Conservation (phyloP, 2,797 vertebrate species). For the Enteromius viviparus region DNA sequence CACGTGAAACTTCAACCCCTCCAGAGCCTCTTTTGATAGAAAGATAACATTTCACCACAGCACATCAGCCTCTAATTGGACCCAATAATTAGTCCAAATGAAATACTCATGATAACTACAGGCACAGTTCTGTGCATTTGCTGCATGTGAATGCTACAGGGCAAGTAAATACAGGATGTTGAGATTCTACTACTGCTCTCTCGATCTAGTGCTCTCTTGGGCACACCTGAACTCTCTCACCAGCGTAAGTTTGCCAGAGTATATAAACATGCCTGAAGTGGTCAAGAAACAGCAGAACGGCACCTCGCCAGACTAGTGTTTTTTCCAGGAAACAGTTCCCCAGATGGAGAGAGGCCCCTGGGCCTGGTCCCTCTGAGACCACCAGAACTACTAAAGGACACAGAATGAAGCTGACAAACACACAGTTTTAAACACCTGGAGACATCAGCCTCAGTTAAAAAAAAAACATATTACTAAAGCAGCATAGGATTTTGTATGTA, state of each 20-base stretch:
- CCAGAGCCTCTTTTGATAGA: conserved; percentile 22
- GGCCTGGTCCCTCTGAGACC: conserved; percentile 68
- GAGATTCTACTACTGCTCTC: background rate
- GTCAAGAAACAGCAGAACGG: conserved; percentile 66
- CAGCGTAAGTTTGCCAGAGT: conserved; percentile 64
- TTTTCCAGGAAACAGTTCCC: conserved; percentile 65
- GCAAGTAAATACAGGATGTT: conserved; percentile 48
- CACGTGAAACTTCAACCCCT: conserved; percentile 6
- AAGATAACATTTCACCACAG: conserved; percentile 26
- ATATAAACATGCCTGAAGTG: conserved; percentile 77
- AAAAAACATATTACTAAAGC: conserved; percentile 68
- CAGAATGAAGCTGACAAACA: conserved; percentile 73
- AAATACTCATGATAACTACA: conserved; percentile 40
- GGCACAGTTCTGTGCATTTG: conserved; percentile 49
- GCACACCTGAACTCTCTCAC: conserved; percentile 39
- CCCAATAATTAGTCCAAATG: conserved; percentile 51
- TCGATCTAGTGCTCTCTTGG: conserved; percentile 28
- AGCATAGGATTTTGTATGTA: conserved; percentile 66
- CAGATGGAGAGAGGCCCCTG: conserved; percentile 68
- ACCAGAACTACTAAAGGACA: conserved; percentile 70
- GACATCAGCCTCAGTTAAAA: conserved; percentile 58
- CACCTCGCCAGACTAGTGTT: conserved; percentile 20
- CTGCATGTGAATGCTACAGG: conserved; percentile 46
- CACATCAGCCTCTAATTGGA: conserved; percentile 50
- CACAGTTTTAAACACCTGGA: conserved; percentile 52